phyloP scores from a whole-genome alignment of 1,140 invertebrate genomes.

The Vanessa atalanta region DNA sequence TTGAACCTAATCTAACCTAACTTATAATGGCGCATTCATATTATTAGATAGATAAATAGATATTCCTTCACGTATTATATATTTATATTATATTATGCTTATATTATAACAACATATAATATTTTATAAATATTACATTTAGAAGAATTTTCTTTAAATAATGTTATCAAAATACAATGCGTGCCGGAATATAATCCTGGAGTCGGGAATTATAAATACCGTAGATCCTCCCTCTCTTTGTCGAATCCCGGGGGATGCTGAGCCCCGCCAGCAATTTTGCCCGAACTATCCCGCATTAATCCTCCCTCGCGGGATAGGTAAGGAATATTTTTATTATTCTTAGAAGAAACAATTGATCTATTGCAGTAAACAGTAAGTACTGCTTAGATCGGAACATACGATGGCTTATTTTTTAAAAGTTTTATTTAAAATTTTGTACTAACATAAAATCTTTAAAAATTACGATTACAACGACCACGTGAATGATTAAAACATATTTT shows the following conservation, averaged over 20 bases:
- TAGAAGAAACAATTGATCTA: slow-evolving; percentile 21
- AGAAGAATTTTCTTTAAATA: slow-evolving; percentile 22
- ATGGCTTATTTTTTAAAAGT: neutral
- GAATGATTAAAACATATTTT: too few relatives aligned
- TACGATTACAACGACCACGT: too few relatives aligned
- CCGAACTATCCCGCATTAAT: slow-evolving; percentile 67
- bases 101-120: too few relatives aligned
- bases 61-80: too few relatives aligned
- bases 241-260: slow-evolving; percentile 37
- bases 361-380: neutral
- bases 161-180: slow-evolving; percentile 22
- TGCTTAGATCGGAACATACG: neutral
- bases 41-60: too few relatives aligned
- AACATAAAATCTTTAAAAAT: too few relatives aligned
- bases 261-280: slow-evolving; percentile 49
- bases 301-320: slow-evolving; percentile 42
- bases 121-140: neutral
- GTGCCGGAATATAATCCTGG: slow-evolving; percentile 38
- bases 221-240: slow-evolving; percentile 26
- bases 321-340: slow-evolving; percentile 34
- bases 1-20: too few relatives aligned
- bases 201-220: slow-evolving; percentile 43
- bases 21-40: too few relatives aligned
- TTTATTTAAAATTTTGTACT: too few relatives aligned
- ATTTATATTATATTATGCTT: too few relatives aligned